Evolutionary conservation across 2,888 invertebrate genomes (phyloP).

Genomic region (Conomelus anceps): DNA sequence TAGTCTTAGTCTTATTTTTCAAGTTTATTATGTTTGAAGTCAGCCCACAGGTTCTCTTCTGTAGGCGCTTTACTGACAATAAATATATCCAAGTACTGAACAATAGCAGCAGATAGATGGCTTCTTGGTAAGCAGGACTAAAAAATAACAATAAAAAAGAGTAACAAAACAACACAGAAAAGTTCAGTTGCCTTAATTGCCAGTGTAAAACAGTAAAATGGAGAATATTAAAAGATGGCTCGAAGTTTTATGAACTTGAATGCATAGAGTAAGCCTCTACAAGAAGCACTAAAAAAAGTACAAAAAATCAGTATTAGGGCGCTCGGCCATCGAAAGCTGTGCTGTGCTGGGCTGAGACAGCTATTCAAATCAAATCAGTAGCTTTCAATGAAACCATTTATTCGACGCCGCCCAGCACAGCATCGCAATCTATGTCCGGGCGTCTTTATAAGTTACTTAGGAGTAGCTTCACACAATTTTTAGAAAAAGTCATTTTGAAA

Average conservation of each 20-base stretch:
- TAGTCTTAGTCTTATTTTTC: too few relatives aligned
- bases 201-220: neutral
- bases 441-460: too few relatives aligned
- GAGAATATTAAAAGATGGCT: neutral
- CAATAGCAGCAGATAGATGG: neutral
- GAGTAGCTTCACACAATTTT: too few relatives aligned
- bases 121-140: neutral
- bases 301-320: neutral
- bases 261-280: neutral
- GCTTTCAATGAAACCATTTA: too few relatives aligned
- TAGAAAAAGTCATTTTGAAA: too few relatives aligned
- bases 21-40: neutral
- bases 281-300: neutral
- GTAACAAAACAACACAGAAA: neutral
- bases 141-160: too few relatives aligned
- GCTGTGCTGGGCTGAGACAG: too few relatives aligned
- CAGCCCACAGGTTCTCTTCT: neutral
- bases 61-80: neutral
- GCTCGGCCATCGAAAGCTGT: too few relatives aligned
- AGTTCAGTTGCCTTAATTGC: neutral
- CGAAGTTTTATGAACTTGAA: neutral
- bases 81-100: neutral
- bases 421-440: too few relatives aligned
- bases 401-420: too few relatives aligned
- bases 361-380: too few relatives aligned